Percentiles rank a stretch among this genome's conserved stretches.
phyloP scores from a whole-genome alignment of 2,888 invertebrate genomes.

The Mesoligia furuncula region DNA sequence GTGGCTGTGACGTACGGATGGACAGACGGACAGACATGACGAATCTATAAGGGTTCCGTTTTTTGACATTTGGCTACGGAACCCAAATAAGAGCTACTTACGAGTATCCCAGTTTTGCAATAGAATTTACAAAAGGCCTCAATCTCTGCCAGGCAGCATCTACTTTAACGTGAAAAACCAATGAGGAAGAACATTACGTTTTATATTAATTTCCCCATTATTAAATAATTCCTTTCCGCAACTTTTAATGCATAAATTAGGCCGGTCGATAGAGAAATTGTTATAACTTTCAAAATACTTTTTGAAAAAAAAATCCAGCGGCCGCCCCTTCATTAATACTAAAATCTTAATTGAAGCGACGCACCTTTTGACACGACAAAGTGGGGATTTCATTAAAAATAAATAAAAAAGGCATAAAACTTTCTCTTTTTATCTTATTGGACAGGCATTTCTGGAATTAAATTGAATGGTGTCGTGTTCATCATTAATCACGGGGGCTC shows the following conservation, averaged over 20 bases:
- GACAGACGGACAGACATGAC: no score
- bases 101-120: not conserved
- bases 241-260: constrained; percentile 35
- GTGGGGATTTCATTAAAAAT: constrained; percentile 66
- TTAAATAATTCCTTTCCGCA: constrained; percentile 1
- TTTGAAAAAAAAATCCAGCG: constrained; percentile 21
- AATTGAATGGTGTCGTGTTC: constrained; percentile 83
- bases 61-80: no score
- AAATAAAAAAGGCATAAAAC: constrained; percentile 69
- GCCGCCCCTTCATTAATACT: constrained; percentile 55
- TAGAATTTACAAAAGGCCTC: not conserved
- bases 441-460: constrained; percentile 79
- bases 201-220: constrained; percentile 17
- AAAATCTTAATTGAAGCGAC: constrained; percentile 64
- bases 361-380: constrained; percentile 63
- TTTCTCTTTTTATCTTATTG: constrained; percentile 77
- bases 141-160: not conserved
- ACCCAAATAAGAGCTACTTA: not conserved
- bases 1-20: no score
- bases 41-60: no score
- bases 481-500: constrained; percentile 82
- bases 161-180: not conserved
- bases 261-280: constrained; percentile 18
- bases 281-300: constrained; percentile 53
- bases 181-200: not conserved